Base-by-base conservation (phyloP, 1,140 invertebrate species). In the Nephila pilipes region DNA sequence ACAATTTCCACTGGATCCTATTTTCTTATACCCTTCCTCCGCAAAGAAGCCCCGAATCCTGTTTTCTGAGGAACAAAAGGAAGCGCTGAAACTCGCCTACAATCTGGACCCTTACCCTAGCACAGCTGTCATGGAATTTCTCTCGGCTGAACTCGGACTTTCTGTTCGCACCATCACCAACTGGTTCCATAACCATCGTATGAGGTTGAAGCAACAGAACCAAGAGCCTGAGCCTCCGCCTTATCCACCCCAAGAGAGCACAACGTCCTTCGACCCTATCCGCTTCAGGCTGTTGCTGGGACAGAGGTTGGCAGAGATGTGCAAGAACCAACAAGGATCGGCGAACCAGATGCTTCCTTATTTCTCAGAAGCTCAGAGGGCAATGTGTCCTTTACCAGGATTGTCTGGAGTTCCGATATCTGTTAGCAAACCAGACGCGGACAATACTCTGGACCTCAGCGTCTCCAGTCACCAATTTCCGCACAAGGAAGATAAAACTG, bases 171-270 rank as follows among this genome's bases (percentile, higher is more conserved):
- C 99, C 63, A 99, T 99, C 93, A 99, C 98, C 25, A 99, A 99
- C 95, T 99, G 99, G 99, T 99, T 99, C 96, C 99, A 99, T 96
- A 99, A 99, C 95, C 99, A 99, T 96, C 97, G 99, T 90, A 99
- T 99, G 98, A 97, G 99, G 87, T 96, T 99, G 95, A 99, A 99
- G 95, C 98, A 99, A 95, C 96, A 97, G 46, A 94, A 97, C 97
- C 91, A 65, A 60, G 69, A 90, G 54, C 83, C 92, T 25, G 83
- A 90, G 20, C 85, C 54, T 36, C 90, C 83, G 60, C 60, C 60
- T 55, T 93, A 83, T 63, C 87, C 94, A 83, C 85, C 93, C 22
- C 94, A 69, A 20, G 93, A 60, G 54, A 90, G 57, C 69, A 89
- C 38, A 87, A 94, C 94, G 22, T 92, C 95, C 5, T 99, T 99